Evolutionary conservation across 1,140 invertebrate genomes (phyloP), one percentile per base, ranked within the genome.

Genomic region (Globodera ellingtonae): DNA sequence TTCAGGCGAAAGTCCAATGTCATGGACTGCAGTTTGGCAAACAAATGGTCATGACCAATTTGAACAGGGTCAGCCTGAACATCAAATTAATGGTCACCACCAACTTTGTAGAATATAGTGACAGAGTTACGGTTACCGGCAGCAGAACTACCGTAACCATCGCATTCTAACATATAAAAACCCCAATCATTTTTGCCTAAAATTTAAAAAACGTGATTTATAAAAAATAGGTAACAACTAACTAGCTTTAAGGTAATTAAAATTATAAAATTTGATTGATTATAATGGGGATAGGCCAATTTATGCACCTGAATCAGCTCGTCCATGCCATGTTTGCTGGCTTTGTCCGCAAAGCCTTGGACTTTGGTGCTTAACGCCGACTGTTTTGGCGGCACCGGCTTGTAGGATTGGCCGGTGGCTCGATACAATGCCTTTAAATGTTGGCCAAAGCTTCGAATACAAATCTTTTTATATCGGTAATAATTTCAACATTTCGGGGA

Each of bases 401-500:
- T 98, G 90, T 99, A 96, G 44, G 95, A 95, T 90, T 99, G 98
- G 4, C 98, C 98, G 1, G 98, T 99, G 6, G 98, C 98, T 83
- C 97, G 91, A 89, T 99, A 99, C 92, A 99, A 93, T 0, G 97
- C 97, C 93, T 81, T 44, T 6, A 70, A 70, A 47, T 6, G 24
- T 18, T 67, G 35, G 6, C 35, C 95, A 47, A 44, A 67, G 1
- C 7, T 7, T 7, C 6, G 65, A 18, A 7, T 6, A n/a, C 65
- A 67, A 7, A 7, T 9, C 10, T 50, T 50, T 50, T 50, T 24
- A 24, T 24, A 24, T 24, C 24, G 24, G 24, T 1, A 24, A 24
- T 24, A 24, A 24, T 24, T 24, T 24, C 24, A 10, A 50, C 6
- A 2, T 50, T 50, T 59, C 56, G 5, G 6, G 5, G 15, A 59